These are phyloP conservation scores for Mnemiopsis leidyi DNA, from an alignment of 37 sponge, comb jelly and placozoan genomes.

Conservation along the genomic window DNA sequence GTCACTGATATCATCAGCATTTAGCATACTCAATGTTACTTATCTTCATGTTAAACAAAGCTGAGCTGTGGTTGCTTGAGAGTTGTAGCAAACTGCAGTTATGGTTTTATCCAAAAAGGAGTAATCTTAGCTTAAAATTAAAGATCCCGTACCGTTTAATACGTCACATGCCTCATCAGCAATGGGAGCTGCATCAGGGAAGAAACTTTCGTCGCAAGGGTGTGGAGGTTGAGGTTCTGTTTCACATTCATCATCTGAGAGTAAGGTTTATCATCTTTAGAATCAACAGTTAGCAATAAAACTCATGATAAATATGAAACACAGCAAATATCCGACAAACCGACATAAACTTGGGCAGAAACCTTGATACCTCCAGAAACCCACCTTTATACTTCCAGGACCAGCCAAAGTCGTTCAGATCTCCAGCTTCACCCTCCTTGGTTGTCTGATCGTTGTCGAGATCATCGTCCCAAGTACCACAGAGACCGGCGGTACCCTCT, in stretches of 20 bases:
- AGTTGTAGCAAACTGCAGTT: too few relatives aligned
- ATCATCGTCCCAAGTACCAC: not conserved
- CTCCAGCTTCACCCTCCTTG: not conserved
- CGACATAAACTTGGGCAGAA: too few relatives aligned
- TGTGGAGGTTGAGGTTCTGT: not conserved
- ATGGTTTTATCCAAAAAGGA: too few relatives aligned
- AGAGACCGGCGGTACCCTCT: not conserved
- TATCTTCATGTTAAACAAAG: too few relatives aligned
- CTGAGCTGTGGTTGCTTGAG: too few relatives aligned
- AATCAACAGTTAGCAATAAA: too few relatives aligned
- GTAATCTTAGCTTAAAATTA: too few relatives aligned
- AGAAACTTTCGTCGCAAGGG: not conserved
- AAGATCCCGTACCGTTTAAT: not conserved
- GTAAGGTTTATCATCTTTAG: not conserved
- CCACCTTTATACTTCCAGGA: conserved; percentile 30
- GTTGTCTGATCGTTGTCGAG: not conserved
- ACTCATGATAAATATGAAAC: too few relatives aligned
- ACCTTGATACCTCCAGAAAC: too few relatives aligned
- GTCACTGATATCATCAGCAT: too few relatives aligned
- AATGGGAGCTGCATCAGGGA: not conserved
- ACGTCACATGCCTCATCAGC: conserved; percentile 35
- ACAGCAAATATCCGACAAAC: too few relatives aligned
- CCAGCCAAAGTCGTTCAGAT: not conserved
- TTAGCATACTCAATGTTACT: too few relatives aligned
- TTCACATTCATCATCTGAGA: conserved; percentile 29